phyloP scores from a whole-genome alignment of 2,888 invertebrate genomes.

The Serripes groenlandicus region DNA sequence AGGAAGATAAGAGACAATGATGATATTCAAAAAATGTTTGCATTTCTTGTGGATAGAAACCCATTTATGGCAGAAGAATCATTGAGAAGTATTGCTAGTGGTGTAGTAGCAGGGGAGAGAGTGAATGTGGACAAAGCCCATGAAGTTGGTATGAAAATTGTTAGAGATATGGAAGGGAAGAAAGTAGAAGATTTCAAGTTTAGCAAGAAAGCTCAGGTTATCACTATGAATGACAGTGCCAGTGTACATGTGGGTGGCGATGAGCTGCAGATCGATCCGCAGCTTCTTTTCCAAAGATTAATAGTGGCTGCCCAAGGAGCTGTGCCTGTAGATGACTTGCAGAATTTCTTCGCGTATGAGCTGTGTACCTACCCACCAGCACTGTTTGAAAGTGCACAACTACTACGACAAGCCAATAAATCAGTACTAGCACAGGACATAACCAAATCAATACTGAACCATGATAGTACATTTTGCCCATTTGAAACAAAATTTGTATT shows the following conservation, averaged over 20 bases:
- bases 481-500: conserved; percentile 32
- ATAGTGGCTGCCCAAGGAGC: neutral
- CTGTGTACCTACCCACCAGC: neutral
- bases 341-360: neutral
- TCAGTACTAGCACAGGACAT: neutral
- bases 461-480: neutral
- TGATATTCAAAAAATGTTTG: conserved; percentile 4
- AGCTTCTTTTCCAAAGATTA: conserved; percentile 1
- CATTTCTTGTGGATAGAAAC: conserved; percentile 29
- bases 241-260: neutral
- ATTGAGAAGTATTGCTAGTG: conserved; percentile 9
- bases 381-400: neutral
- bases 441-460: no score
- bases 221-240: neutral
- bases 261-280: neutral
- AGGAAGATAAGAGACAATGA: conserved; percentile 50
- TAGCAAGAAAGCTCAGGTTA: neutral
- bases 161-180: neutral
- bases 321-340: neutral
- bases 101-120: neutral
- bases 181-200: neutral
- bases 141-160: neutral
- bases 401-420: neutral
- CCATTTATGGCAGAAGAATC: neutral
- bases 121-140: conserved; percentile 2